A percentile compares a stretch with the other conserved stretches of the same genome.
phyloP scores from a whole-genome alignment of 2,113 vertebrate species.

The Tachysurus vachellii region DNA sequence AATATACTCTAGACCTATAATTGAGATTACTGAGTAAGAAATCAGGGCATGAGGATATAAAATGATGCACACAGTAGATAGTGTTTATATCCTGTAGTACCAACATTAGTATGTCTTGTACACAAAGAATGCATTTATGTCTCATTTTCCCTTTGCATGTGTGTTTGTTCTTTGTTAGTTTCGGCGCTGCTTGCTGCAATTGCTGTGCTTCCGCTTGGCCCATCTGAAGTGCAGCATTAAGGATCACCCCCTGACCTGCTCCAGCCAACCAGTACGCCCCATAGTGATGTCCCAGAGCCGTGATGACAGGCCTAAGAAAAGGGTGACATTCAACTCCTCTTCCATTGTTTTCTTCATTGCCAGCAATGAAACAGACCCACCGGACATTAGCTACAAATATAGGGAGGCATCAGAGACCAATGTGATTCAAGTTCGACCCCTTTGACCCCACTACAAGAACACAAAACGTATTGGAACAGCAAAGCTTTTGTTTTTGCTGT shows the following conservation, averaged over 20 bases:
- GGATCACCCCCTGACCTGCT: conserved; percentile 68
- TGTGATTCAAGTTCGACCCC: conserved; percentile 83
- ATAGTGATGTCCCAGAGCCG: conserved; percentile 78
- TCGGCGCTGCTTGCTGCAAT: conserved; percentile 80
- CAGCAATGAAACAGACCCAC: conserved; percentile 76
- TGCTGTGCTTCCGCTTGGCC: conserved; percentile 79
- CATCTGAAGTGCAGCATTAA: conserved; percentile 74
- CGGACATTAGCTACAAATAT: conserved; percentile 69
- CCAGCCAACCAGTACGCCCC: conserved; percentile 74
- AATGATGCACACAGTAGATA: neutral
- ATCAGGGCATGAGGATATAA: neutral
- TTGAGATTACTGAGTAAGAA: conserved; percentile 19
- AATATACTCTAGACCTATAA: neutral
- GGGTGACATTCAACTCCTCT: conserved; percentile 89
- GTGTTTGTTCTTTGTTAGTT: conserved; percentile 72
- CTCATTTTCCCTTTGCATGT: conserved; percentile 18
- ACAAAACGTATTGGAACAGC: neutral
- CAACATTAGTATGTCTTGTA: neutral
- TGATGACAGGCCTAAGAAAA: conserved; percentile 83
- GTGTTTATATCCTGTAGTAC: neutral
- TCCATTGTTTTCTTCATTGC: conserved; percentile 91
- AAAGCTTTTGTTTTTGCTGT: neutral
- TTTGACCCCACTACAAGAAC: conserved; percentile 62
- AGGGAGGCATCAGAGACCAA: conserved; percentile 67
- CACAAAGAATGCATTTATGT: too few species aligned